Evolutionary conservation across 1,140 invertebrate species (phyloP), one percentile per base, ranked within the genome.

Genomic region (Nasonia giraulti): DNA sequence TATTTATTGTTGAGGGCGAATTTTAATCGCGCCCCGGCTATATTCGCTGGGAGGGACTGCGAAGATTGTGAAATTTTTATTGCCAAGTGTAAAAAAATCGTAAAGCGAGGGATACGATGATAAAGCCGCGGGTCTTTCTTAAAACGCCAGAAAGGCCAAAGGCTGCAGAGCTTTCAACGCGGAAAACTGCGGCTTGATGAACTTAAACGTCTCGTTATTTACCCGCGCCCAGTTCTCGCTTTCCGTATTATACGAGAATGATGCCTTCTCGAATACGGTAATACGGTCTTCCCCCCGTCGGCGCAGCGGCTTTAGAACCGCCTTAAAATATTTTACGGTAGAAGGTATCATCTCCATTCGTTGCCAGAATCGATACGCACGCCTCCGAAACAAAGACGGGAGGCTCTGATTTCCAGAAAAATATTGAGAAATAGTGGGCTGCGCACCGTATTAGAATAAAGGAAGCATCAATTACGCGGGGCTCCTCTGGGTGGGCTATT

Each of bases 171-270:
- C 37, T 3, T 77, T 47, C 50, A 77, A 31, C 40, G 4, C 0
- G 44, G n/a, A 50, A 10, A 50, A 50, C 55, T 40, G n/a, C n/a
- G 75, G 8, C 20, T 50, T 77, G 27, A 77, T 77, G 75, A 50
- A 31, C 40, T 55, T 44, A 44, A 77, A 50, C 44, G 23, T 77
- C 75, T 23, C 20, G 2, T 33, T 40, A 75, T 40, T 40, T 44
- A 75, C 17, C 37, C 20, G 73, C 73, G 73, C 27, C 27, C 27
- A 37, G 73, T 40, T 37, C 11, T 55, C 50, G 12, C 50, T 5
- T 55, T 5, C 12, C 14, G 10, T 50, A 50, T 55, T 17, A 17
- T 55, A 55, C 50, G 50, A 55, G 17, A 55, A 37, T 37, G 33
- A 14, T 55, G 50, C 50, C 17, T 55, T 55, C 17, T 55, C 50